Evolutionary conservation across 2,797 vertebrate species (phyloP), one percentile per base, ranked within the genome.

Genomic region (Siniperca undulata): DNA sequence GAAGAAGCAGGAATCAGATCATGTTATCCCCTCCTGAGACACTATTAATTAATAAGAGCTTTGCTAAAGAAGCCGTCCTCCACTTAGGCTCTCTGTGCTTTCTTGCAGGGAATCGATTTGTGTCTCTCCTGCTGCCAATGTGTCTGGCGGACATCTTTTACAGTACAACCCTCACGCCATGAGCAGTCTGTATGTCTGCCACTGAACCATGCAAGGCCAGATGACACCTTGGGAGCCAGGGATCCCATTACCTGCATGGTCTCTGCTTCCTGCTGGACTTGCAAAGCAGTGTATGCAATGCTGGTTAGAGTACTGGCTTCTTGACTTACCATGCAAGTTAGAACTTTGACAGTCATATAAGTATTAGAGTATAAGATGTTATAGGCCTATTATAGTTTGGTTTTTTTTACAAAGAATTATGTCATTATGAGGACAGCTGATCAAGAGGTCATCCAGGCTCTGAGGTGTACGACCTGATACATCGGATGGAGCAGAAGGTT

Each of bases 1-100:
- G 88, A 94, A 91, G 92, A 94, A 93, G 92, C 90, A 93, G 87
- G 88, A 91, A 89, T 93, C 92, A 91, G 93, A 95, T 94, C 93
- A 92, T 94, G 91, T 92, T 87, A 94, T 94, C 90, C 92, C 86
- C 93, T 88, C 93, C 78, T 86, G 92, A 94, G 92, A 93, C 91
- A 87, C 94, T 93, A 93, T 95, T 94, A 94, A 94, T 95, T 95
- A 95, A 94, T 92, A 93, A 93, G 91, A 91, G 91, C 92, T 92
- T 90, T 88, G 87, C 91, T 90, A 88, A 91, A 91, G 92, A 92
- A 86, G 89, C 85, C 86, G 86, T 89, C 84, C 89, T 90, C 86
- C 88, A 88, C 90, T 90, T 87, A 90, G 92, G 90, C 88, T 86
- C 88, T 83, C 87, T 80, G 77, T 86, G 91, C 88, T 91, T 91